These are phyloP conservation scores for Drosophila pegasa DNA, from an alignment of 2,888 invertebrate species.

Conservation along the genomic window DNA sequence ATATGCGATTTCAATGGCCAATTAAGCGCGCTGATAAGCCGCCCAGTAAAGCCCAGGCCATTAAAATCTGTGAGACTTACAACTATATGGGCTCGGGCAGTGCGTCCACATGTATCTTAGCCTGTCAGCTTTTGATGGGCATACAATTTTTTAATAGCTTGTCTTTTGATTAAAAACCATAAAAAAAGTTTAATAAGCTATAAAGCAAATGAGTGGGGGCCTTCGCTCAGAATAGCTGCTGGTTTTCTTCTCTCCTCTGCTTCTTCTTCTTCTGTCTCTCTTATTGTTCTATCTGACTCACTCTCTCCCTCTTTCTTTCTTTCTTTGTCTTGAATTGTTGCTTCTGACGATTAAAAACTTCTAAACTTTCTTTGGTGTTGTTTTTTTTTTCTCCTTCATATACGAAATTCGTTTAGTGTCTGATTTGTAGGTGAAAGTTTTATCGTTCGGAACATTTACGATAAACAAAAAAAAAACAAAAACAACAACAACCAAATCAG, in stretches of 20 bases:
- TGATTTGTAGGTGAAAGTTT: conserved; percentile 68
- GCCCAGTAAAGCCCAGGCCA: conserved; percentile 32
- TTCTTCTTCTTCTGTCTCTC: not conserved
- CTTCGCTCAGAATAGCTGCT: conserved; percentile 34
- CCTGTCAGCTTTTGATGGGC: conserved; percentile 40
- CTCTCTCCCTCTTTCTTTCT: conserved; percentile 3
- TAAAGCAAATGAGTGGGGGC: conserved; percentile 52
- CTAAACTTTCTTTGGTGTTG: conserved; percentile 57
- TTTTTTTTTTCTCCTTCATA: conserved; percentile 16
- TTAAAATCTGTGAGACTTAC: conserved; percentile 22
- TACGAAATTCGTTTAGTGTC: conserved; percentile 48
- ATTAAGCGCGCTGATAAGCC: conserved; percentile 45
- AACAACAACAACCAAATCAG: conserved; percentile 4
- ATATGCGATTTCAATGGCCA: conserved; percentile 30
- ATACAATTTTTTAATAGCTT: conserved; percentile 56
- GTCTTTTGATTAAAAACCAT: conserved; percentile 58
- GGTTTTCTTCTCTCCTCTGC: not conserved
- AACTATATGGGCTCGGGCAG: conserved; percentile 6
- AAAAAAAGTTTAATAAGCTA: conserved; percentile 61
- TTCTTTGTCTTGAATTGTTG: conserved; percentile 3
- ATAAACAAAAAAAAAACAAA: conserved; percentile 13
- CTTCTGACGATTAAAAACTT: conserved; percentile 36
- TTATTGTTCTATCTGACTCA: not conserved
- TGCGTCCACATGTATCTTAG: conserved; percentile 15
- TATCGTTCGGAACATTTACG: conserved; percentile 50